Evolutionary conservation across 2,888 invertebrate species (phyloP).

Genomic region (Noctua janthe): DNA sequence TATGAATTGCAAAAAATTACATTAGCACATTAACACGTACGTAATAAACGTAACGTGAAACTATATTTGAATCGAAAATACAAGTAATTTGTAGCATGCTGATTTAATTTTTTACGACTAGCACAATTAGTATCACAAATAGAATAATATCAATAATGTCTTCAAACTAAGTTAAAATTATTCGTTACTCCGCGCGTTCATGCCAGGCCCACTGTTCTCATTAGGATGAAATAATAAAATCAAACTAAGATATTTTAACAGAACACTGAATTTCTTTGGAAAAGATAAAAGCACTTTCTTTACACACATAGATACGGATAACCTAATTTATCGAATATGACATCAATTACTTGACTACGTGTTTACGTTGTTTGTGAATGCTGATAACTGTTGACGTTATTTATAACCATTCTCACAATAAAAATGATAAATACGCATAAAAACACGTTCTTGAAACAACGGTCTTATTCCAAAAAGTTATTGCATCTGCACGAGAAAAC

Average conservation of each 20-base stretch:
- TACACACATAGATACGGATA: slow-evolving; percentile 23
- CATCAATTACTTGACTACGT: slow-evolving; percentile 31
- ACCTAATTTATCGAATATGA: slow-evolving; percentile 49
- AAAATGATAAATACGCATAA: slow-evolving; percentile 25
- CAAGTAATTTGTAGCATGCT: background rate
- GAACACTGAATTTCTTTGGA: background rate
- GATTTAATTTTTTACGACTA: background rate
- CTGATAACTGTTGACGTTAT: slow-evolving; percentile 46
- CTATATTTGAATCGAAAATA: background rate
- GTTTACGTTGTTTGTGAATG: slow-evolving; percentile 28
- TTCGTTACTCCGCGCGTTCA: background rate
- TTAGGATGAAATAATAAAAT: background rate
- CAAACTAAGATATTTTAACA: background rate
- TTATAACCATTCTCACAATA: slow-evolving; percentile 15
- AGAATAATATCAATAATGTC: background rate
- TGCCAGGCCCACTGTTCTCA: background rate
- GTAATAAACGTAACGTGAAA: background rate
- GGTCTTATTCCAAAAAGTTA: slow-evolving; percentile 34
- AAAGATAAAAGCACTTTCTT: slow-evolving; percentile 36
- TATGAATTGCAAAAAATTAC: background rate
- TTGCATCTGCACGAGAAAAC: slow-evolving; percentile 56
- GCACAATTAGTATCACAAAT: background rate
- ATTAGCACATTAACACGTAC: background rate
- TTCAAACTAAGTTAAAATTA: background rate
- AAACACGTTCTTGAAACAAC: slow-evolving; percentile 35